Conservation (phyloP, 2,888 invertebrate species). For the Hoplodrina ambigua region DNA sequence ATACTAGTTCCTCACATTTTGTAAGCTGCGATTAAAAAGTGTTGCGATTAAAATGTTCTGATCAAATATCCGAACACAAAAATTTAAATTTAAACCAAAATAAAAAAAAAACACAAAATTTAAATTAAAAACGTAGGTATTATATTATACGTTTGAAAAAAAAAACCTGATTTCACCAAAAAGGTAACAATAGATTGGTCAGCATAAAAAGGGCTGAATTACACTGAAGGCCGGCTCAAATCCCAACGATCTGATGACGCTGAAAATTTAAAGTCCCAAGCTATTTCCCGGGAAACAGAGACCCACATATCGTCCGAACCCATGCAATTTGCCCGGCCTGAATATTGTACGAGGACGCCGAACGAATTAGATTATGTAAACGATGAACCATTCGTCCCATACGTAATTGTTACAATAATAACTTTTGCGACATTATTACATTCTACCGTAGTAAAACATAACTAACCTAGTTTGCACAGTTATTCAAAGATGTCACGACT, state of each 20-base stretch:
- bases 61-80: too few species aligned
- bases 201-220: slow-evolving; percentile 1
- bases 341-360: slow-evolving; percentile 41
- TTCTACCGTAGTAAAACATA: slow-evolving; percentile 19
- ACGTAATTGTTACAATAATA: slow-evolving; percentile 36
- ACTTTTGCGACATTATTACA: slow-evolving; percentile 7
- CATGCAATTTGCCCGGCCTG: slow-evolving; percentile 42
- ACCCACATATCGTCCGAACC: slow-evolving; percentile 1
- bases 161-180: too few species aligned
- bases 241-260: slow-evolving; percentile 19
- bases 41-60: too few species aligned
- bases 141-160: too few species aligned
- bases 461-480: slow-evolving; percentile 28
- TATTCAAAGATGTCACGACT: slow-evolving; percentile 45
- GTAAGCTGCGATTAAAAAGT: neutral
- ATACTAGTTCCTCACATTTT: neutral
- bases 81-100: too few species aligned
- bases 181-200: neutral
- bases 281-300: slow-evolving; percentile 29
- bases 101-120: too few species aligned
- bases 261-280: slow-evolving; percentile 34
- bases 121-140: too few species aligned
- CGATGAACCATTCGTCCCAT: slow-evolving; percentile 27
- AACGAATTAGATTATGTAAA: slow-evolving; percentile 49
- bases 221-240: neutral